Evolutionary conservation across 2,797 vertebrate genomes (phyloP).

Genomic region (Sylvilagus floridanus): DNA sequence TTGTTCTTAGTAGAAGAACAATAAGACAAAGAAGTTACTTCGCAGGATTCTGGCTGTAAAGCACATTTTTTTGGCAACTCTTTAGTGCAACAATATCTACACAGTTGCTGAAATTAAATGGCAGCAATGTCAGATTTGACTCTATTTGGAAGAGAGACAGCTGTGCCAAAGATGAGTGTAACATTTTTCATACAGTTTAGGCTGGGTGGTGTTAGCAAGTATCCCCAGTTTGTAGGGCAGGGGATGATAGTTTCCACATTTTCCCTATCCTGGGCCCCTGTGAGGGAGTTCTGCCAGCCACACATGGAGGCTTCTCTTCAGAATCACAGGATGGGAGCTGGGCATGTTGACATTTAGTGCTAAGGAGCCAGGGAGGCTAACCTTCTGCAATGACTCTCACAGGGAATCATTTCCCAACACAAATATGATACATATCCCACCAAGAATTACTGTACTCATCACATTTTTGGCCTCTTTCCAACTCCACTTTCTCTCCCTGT

Average conservation of each 20-base stretch:
- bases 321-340: neutral
- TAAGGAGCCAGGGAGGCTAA: neutral
- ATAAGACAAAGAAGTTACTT: neutral
- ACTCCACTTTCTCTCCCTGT: neutral
- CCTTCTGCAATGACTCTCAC: neutral
- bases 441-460: neutral
- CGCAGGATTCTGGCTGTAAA: conserved; percentile 13
- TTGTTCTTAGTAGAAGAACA: neutral
- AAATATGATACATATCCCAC: accelerated
- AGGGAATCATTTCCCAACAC: neutral
- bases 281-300: neutral
- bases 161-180: neutral
- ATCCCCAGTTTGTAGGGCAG: neutral
- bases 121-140: neutral
- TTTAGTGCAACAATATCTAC: neutral
- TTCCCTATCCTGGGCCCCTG: neutral
- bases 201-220: neutral
- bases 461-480: neutral
- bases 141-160: neutral
- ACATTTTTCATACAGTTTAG: neutral
- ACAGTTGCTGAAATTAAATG: neutral
- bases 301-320: neutral
- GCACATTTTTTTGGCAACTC: neutral
- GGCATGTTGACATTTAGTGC: neutral
- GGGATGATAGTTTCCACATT: neutral